Evolutionary conservation across 64 coral and sea anemone species (phyloP), one percentile per base, ranked within the genome.

Genomic region (Stylophora pistillata): DNA sequence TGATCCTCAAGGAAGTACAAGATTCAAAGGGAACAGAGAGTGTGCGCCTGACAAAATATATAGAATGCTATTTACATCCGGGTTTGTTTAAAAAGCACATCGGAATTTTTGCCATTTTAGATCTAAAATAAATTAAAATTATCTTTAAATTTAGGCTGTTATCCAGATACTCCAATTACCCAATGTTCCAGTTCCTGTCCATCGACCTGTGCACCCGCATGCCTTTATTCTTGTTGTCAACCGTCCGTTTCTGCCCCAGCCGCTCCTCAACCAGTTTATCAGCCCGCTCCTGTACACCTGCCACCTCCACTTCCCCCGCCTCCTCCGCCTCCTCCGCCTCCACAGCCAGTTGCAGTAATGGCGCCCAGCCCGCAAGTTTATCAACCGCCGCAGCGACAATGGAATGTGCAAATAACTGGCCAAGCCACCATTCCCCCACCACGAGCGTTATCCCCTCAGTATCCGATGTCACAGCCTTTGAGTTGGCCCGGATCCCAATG

Each of bases 171-270:
- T 29, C 31, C 78, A 26, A 34, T 69, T 10, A 15, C 80, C 53
- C 80, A 84, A 37, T 84, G 80, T 7, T 21, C 80, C 16, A 84
- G 80, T n/a, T 21, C 20, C 33, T 84, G 80, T 68, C 80, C 80
- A 23, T 34, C 41, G 18, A n/a, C 60, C 10, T 84, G 80, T 70
- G 80, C 62, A 14, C 80, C 80, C 23, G 23, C 58, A 18, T 84
- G 80, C 5, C 32, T 53, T 20, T 33, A 60, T 13, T 84, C 80
- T n/a, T 84, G 80, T 69, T 84, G 80, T 69, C 80, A 84, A 37
- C 60, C 23, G 21, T 23, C 20, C 29, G 78, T 31, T 64, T 37
- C 58, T 9, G 34, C 33, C 37, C 32, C 33, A 52, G 73, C 33
- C 17, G 29, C 29, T 6, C 71, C 30, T 30, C 71, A 56, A 53